Percentiles rank a stretch among this genome's conserved stretches.
Evolutionary conservation across 1,140 invertebrate genomes (phyloP).

Genomic region (Musca vetustissima): DNA sequence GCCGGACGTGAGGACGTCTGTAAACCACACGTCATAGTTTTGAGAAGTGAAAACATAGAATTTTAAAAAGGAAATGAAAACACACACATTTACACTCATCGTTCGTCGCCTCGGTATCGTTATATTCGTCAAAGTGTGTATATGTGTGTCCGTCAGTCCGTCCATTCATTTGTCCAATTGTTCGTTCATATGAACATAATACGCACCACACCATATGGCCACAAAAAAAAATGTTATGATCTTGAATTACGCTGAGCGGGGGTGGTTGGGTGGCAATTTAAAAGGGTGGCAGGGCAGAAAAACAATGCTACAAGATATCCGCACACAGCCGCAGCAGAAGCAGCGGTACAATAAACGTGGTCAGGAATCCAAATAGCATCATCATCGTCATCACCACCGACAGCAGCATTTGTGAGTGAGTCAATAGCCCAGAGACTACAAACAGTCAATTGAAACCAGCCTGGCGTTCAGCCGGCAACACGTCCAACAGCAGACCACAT

Average conservation of each 20-base stretch:
- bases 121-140: background rate
- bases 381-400: too few relatives aligned
- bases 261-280: too few relatives aligned
- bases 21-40: background rate
- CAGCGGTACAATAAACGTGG: constrained; percentile 17
- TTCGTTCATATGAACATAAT: background rate
- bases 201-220: constrained; percentile 5
- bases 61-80: constrained; percentile 19
- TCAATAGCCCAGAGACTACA: too few relatives aligned
- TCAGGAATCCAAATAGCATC: constrained; percentile 22
- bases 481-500: background rate
- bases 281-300: too few relatives aligned
- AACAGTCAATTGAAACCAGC: too few relatives aligned
- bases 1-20: background rate
- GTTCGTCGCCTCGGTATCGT: too few relatives aligned
- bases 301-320: too few relatives aligned
- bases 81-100: background rate
- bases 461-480: background rate
- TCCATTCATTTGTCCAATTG: background rate
- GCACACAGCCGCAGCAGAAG: background rate
- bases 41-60: constrained; percentile 19
- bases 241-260: too few relatives aligned
- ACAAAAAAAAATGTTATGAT: background rate
- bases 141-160: background rate
- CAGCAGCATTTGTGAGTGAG: too few relatives aligned